Base-by-base conservation (phyloP, 2,797 vertebrate genomes). In the Darevskia nairensis region DNA sequence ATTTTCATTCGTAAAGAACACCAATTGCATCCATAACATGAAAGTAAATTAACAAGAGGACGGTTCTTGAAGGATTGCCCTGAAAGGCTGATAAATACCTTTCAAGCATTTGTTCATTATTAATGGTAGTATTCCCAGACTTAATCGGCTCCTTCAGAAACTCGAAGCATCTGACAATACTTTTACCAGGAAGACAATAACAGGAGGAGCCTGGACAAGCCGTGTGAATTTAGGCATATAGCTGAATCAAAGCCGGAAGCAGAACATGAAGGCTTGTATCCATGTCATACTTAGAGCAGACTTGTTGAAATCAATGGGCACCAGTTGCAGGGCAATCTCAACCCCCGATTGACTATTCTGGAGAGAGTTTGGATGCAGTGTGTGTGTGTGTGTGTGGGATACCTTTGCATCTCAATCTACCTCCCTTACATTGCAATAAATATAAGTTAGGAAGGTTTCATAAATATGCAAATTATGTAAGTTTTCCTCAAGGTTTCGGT, bases 121-220 rank as follows among this genome's bases (percentile, higher is more conserved):
- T 88, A 86, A 86, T 71, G 76, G 10, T 29, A 55, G 10, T n/a
- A 61, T 86, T 84, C 86, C n/a, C 86, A 80, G 59, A 86, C 86
- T 19, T n/a, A 88, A 88, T 74, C 29, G 17, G 27, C 23, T 61
- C 35, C 11, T 84, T 86, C 39, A 83, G 80, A 82, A 88, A 71
- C 17, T 8, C 55, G 39, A 78, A 27, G 46, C n/a, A 88, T 82
- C 72, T 64, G 25, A 50, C 44, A 82, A 61, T 29, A 41, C 44
- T 39, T n/a, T 75, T 23, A 11, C 82, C 68, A 61, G 27, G 1
- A 61, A 79, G 39, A 11, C 55, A 59, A 61, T 32, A 72, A 9
- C 41, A 39, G 25, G 68, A 82, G 71, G 35, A 46, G 71, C 2
- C 29, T 80, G 55, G 68, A 35, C 82, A 66, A n/a, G 50, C 59